Evolutionary conservation across 2,888 invertebrate genomes (phyloP).

Genomic region (Polyommatus iphigenia): DNA sequence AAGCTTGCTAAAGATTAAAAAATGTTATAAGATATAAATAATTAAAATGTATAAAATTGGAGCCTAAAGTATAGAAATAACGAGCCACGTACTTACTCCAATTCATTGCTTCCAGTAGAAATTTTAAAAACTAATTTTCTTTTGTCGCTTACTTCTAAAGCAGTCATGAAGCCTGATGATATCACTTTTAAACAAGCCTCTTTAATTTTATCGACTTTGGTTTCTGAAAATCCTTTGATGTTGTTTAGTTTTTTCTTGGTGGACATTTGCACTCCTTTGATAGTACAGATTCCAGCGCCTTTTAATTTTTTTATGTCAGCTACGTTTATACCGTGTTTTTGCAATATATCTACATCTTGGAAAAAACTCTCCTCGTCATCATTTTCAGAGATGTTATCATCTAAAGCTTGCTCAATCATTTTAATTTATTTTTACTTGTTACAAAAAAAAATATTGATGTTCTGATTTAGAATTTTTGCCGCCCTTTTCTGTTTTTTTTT

Average conservation of each 20-base stretch:
- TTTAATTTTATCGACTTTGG: conserved; percentile 89
- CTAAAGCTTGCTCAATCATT: conserved; percentile 68
- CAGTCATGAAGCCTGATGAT: conserved; percentile 85
- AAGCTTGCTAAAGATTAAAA: conserved; percentile 78
- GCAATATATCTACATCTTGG: conserved; percentile 86
- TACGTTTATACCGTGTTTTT: conserved; percentile 83
- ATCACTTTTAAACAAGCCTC: conserved; percentile 86
- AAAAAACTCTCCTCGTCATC: conserved; percentile 85
- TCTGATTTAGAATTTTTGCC: background rate
- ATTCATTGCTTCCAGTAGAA: conserved; percentile 82
- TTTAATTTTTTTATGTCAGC: conserved; percentile 90
- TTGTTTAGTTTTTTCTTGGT: conserved; percentile 85
- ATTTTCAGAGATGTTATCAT: conserved; percentile 71
- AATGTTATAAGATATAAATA: background rate
- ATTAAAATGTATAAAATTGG: background rate
- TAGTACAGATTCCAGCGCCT: conserved; percentile 87
- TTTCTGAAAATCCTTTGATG: conserved; percentile 88
- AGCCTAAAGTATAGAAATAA: too few relatives aligned
- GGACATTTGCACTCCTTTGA: conserved; percentile 90
- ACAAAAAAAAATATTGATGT: background rate
- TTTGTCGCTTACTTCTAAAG: conserved; percentile 85
- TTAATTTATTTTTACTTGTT: background rate
- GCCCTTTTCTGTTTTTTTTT: background rate
- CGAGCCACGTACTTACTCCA: conserved; percentile 81
- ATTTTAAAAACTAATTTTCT: conserved; percentile 87